A percentile compares a stretch with the other conserved stretches of the same genome.
Evolutionary conservation across 2,797 vertebrate species (phyloP).

Genomic region (Glossophaga mutica): DNA sequence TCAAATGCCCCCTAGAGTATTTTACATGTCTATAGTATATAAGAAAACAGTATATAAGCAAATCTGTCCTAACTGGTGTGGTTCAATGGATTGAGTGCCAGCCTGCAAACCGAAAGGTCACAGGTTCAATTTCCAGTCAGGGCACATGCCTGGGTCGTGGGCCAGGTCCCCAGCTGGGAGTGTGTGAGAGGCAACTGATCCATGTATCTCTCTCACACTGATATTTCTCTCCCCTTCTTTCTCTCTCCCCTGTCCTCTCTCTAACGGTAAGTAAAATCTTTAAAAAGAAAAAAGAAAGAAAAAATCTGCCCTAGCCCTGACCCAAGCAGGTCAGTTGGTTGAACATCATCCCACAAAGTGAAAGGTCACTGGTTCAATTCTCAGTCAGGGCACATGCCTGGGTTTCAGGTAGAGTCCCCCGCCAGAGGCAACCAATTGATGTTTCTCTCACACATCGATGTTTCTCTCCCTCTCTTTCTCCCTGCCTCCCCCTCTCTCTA

Average conservation of each 20-base stretch:
- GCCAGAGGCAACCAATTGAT: neutral
- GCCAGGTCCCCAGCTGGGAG: no score
- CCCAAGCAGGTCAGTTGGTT: neutral
- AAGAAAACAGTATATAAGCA: neutral
- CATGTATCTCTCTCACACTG: no score
- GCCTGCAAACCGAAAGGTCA: no score
- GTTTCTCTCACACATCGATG: neutral
- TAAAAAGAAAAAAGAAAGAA: neutral
- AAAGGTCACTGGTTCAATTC: neutral
- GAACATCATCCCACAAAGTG: neutral
- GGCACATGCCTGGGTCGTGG: no score
- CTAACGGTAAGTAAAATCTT: no score
- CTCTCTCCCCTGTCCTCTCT: no score
- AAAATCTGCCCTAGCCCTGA: neutral
- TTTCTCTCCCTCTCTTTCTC: neutral
- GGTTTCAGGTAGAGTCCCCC: neutral
- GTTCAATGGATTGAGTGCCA: no score
- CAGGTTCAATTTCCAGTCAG: no score
- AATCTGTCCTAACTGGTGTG: neutral
- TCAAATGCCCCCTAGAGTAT: neutral
- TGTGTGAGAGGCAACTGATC: no score
- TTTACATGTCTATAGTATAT: neutral
- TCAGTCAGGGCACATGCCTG: neutral
- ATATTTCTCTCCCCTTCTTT: no score
- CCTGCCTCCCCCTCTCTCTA: neutral